Conservation (phyloP, 2,888 invertebrate genomes). For the Luffia ferchaultella region DNA sequence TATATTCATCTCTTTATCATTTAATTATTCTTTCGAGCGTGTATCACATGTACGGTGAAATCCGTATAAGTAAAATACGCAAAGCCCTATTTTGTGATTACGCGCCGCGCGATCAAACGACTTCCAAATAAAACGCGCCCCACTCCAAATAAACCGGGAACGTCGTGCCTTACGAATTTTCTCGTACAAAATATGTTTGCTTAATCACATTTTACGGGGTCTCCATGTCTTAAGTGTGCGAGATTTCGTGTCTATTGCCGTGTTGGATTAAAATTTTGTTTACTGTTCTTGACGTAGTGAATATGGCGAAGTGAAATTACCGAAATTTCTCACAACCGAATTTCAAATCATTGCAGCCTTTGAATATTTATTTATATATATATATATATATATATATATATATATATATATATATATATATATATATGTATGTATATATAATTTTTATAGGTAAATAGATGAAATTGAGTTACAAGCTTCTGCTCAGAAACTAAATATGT, state of each 20-base stretch:
- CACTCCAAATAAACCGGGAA: neutral
- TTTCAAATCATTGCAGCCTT: too few species aligned
- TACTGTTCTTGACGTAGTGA: neutral
- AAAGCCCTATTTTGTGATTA: neutral
- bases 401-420: too few species aligned
- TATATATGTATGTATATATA: too few species aligned
- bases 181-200: neutral
- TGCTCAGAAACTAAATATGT: too few species aligned
- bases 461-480: too few species aligned
- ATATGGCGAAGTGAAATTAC: neutral
- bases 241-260: neutral
- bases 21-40: too few species aligned
- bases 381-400: too few species aligned
- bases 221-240: neutral
- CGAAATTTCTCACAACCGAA: neutral
- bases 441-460: too few species aligned
- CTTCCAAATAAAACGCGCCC: neutral
- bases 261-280: neutral
- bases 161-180: neutral
- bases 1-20: too few species aligned
- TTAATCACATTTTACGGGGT: neutral
- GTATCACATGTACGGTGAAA: too few species aligned
- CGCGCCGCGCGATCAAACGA: neutral
- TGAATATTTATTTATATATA: too few species aligned
- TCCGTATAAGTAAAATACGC: neutral